Conservation (phyloP, 1,140 invertebrate species). For the Berghia stephanieae region DNA sequence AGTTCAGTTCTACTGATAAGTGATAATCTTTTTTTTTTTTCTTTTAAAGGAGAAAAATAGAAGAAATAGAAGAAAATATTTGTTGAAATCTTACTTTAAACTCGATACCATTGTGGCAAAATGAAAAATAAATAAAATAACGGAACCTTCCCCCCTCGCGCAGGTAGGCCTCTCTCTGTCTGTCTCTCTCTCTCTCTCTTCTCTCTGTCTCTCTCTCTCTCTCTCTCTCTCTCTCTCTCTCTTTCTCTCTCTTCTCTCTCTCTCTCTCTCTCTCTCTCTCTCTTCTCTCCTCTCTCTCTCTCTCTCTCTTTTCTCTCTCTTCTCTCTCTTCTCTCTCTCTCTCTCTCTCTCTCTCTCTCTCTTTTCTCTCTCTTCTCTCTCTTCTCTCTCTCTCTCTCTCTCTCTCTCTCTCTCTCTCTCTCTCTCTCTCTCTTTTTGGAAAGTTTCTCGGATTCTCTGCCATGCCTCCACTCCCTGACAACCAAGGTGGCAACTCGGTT, state of each 20-base stretch:
- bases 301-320: background rate
- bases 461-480: too few relatives aligned
- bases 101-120: too few relatives aligned
- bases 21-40: too few relatives aligned
- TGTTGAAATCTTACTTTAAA: too few relatives aligned
- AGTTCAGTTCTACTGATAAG: too few relatives aligned
- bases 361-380: background rate
- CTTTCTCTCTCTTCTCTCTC: background rate
- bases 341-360: background rate
- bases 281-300: background rate
- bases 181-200: constrained; percentile 4
- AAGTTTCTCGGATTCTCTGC: too few relatives aligned
- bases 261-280: too few relatives aligned
- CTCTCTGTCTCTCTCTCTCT: background rate
- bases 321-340: background rate
- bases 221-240: constrained; percentile 12
- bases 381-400: background rate
- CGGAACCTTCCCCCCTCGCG: too few relatives aligned
- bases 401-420: background rate
- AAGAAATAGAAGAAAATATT: too few relatives aligned
- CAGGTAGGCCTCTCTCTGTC: background rate
- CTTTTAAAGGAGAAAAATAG: too few relatives aligned
- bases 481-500: too few relatives aligned
- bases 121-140: too few relatives aligned
- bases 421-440: constrained; percentile 15